Evolutionary conservation across 2,113 vertebrate species (phyloP), one percentile per base, ranked within the genome.

Genomic region (Amphiprion percula): DNA sequence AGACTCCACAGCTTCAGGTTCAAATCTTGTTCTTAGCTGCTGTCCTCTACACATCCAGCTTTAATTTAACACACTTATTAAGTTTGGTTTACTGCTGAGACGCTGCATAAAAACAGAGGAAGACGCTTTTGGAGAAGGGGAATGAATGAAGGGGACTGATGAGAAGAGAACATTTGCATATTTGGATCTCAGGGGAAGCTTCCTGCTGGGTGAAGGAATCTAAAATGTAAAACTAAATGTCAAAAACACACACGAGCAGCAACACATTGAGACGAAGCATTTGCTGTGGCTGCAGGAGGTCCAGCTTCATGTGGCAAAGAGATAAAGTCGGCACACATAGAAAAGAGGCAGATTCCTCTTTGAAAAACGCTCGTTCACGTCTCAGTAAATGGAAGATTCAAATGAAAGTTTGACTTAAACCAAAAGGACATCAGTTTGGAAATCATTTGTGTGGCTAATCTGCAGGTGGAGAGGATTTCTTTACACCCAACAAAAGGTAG

Each of bases 161-260:
- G 9, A 52, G 12, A 64, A 1, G 61, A 54, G 6, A 26, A 17
- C 17, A 44, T 19, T 59, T 1, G 44, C 55, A 7, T 16, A 17
- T 33, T 33, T n/a, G 55, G n/a, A 21, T n/a, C 46, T 71, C 16
- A 2, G 21, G 37, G 30, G 41, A 53, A 3, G 23, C 47, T 10
- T 49, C 60, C 49, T 28, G 30, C 33, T 50, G 19, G 26, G 47
- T 30, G 63, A 79, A 47, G 21, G 41, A 23, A 50, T 55, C 41
- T 17, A 49, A 74, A 61, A 72, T 62, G 14, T 24, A 61, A 63
- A 69, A 61, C 59, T 73, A 85, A 80, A 88, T 88, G 77, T 77
- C 67, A 66, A 11, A 62, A 1, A 39, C 15, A 39, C 17, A 49
- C 21, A 76, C 44, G 47, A 21, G 30, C n/a, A 67, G 26, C 26